These are phyloP conservation scores for Diprion similis DNA, from an alignment of 1,140 invertebrate genomes.

Conservation along the genomic window DNA sequence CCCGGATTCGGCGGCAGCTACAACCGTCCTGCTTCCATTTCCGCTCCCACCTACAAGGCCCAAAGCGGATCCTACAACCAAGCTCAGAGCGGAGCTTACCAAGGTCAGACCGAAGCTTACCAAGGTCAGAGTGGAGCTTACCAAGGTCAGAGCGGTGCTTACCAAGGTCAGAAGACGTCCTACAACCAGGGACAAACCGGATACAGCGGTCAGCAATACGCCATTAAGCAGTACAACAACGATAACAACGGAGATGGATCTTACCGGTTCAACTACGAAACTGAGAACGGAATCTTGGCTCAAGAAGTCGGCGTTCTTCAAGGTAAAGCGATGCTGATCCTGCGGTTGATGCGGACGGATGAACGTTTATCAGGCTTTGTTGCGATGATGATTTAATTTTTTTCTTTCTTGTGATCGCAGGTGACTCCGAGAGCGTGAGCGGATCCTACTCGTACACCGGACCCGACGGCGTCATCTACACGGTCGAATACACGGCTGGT, in stretches of 20 bases:
- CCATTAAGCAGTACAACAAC: not conserved
- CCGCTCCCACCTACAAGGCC: not conserved
- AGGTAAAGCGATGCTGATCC: not conserved
- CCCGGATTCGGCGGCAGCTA: not conserved
- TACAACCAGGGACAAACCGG: not conserved
- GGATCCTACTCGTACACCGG: constrained; percentile 35
- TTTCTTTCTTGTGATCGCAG: not conserved
- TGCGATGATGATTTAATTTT: not conserved
- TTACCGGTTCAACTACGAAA: constrained; percentile 35
- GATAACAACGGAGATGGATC: not conserved
- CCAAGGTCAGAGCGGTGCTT: not conserved
- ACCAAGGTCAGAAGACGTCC: not conserved
- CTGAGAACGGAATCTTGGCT: constrained; percentile 41
- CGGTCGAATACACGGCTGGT: constrained; percentile 32
- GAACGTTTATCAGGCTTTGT: constrained; percentile 13
- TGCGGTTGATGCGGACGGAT: too few species aligned
- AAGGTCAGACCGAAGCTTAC: not conserved
- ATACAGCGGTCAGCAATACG: not conserved
- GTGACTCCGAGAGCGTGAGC: constrained; percentile 41
- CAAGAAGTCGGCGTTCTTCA: constrained; percentile 30
- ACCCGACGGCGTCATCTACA: constrained; percentile 30
- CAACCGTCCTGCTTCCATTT: not conserved
- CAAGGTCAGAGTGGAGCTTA: not conserved
- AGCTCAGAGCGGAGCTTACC: not conserved
- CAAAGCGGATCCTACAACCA: not conserved